phyloP scores from a whole-genome alignment of 2,113 vertebrate species.

The Pontoporia blainvillei region DNA sequence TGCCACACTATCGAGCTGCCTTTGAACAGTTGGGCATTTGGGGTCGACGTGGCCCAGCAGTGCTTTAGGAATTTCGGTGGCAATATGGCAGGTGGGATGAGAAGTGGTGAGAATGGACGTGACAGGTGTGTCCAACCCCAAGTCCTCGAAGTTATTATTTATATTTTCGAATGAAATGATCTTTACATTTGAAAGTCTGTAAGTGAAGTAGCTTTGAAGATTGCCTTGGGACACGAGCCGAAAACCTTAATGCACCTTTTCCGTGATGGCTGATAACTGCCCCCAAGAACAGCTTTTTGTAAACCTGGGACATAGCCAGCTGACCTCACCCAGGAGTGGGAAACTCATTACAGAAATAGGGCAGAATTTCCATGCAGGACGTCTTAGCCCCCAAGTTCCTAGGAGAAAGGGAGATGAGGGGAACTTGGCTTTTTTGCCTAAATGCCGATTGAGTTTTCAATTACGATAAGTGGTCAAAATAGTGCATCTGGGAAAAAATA shows the following conservation, averaged over 20 bases:
- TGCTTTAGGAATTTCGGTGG: background rate
- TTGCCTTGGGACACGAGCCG: background rate
- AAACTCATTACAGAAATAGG: background rate
- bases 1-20: background rate
- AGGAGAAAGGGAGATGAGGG: background rate
- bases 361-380: background rate
- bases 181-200: background rate
- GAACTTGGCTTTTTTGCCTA: background rate
- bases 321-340: background rate
- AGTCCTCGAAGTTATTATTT: background rate
- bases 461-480: background rate
- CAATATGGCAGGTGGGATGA: rapidly evolving
- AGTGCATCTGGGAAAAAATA: background rate
- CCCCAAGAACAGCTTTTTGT: background rate
- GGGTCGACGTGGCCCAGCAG: background rate
- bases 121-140: background rate
- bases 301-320: background rate
- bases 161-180: background rate
- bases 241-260: background rate
- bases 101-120: background rate
- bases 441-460: background rate
- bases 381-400: background rate
- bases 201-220: background rate
- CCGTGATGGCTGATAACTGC: background rate
- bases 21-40: background rate